These are phyloP conservation scores for Bufo gargarizans DNA, from an alignment of 2,113 vertebrate species.

Conservation along the genomic window DNA sequence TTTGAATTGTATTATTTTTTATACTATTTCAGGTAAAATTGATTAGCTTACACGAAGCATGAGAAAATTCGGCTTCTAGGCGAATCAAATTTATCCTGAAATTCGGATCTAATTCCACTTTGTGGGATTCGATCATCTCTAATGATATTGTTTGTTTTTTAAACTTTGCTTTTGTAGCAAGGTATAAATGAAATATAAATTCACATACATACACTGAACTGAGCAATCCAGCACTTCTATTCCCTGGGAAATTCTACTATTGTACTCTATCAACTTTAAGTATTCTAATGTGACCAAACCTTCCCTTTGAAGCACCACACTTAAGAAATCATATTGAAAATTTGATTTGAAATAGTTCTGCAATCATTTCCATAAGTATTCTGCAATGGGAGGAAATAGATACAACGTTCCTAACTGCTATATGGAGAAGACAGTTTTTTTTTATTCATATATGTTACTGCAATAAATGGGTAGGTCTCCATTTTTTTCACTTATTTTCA, in stretches of 20 bases:
- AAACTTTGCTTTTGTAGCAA: not conserved
- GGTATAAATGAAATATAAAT: not conserved
- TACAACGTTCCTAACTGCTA: slow-evolving; percentile 22
- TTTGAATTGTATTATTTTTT: no score
- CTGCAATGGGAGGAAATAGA: slow-evolving; percentile 2
- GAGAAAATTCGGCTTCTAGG: no score
- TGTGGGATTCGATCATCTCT: no score
- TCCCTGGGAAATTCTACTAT: slow-evolving; percentile 6
- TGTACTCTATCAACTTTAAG: slow-evolving; percentile 38
- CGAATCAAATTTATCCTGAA: no score
- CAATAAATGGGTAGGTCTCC: not conserved
- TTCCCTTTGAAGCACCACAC: slow-evolving; percentile 21
- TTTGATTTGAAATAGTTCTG: slow-evolving; percentile 39
- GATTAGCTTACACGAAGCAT: no score
- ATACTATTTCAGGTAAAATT: no score
- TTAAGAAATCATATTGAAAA: not conserved
- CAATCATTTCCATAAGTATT: slow-evolving; percentile 28
- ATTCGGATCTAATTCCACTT: no score
- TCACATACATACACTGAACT: not conserved
- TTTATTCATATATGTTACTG: not conserved
- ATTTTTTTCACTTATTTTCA: slow-evolving; percentile 16
- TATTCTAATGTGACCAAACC: slow-evolving; percentile 21
- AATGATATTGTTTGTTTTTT: not conserved
- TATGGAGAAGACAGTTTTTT: not conserved
- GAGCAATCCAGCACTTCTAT: slow-evolving; percentile 19